Base-by-base conservation (phyloP, 2,797 vertebrate species). In the Oophaga sylvatica region DNA sequence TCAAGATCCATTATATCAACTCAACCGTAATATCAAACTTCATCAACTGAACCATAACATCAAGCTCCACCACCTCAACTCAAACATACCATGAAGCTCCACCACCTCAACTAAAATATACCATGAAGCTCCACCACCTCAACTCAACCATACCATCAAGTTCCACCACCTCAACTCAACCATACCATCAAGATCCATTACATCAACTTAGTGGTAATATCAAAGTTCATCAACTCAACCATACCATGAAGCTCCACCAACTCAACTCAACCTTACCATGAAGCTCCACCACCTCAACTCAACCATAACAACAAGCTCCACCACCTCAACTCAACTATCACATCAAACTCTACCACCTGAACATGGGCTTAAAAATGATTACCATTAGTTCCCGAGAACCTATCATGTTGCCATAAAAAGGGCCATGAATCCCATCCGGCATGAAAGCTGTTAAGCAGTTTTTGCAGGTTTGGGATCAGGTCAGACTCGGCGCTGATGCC, bases 371-470 rank as follows among this genome's bases (percentile, higher is more conserved):
- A 68, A 29, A 65, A 65, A 10, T 65, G 22, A n/a, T 26, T 1
- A 70, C 2, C 20, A 17, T 31, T 17, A 17, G 1, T 31, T 17
- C 31, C 29, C 15, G 5, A 15, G n/a, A 3, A 31, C 26, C 9
- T 67, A 12, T 67, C n/a, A 13, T 10, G n/a, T 22, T 65, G n/a
- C 56, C 19, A 12, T 9, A 62, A 41, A 20, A 35, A 9, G 29
- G 26, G 17, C 3, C 20, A 17, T 26, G 22, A 16, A 10, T 17
- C n/a, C 22, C 7, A 13, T 26, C 48, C n/a, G 83, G 71, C 59
- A 31, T 17, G 22, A 31, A 84, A 48, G 59, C 22, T 8, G 70
- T 84, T 84, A 84, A 84, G 57, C n/a, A 13, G 70, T 26, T 5
- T 45, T 80, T 62, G 78, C 17, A 2, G 31, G 56, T 17, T 59